Base-by-base conservation (phyloP, 2,113 vertebrate genomes). In the Leucopsar rothschildi region DNA sequence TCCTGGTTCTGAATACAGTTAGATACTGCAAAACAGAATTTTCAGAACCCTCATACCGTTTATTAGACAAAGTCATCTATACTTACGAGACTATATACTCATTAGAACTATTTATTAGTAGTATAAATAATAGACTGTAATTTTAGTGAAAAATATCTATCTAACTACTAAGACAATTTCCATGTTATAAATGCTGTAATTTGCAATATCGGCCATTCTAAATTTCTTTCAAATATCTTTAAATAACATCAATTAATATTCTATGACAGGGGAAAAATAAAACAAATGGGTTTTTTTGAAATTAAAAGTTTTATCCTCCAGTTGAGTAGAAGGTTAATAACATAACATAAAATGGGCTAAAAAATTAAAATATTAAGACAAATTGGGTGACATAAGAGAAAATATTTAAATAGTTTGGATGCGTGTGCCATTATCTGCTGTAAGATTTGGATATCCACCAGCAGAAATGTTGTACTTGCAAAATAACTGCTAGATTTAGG, bases 61-160 rank as follows among this genome's bases (percentile, higher is more conserved):
- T 86, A 47, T 57, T 90, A 71, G 6, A 18, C n/a, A 52, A 69
- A 73, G 7, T 1, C 15, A 52, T 20, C 16, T 3, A 10, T 57
- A 39, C 82, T 91, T 96, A 89, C 11, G n/a, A 57, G 63, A 95
- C 22, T 21, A 82, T 63, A 83, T 66, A 65, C 19, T 96, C 76
- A 73, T 95, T 94, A 90, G 52, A 20, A 86, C 37, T 86, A 63
- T 90, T 96, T 90, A 82, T 94, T 88, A 68, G 47, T 65, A 87
- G 23, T 47, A 90, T 66, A 87, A 97, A 92, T 89, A 89, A 97
- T 89, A 90, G 56, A 55, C 35, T 60, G 18, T 1, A 75, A 84
- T 96, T 84, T 96, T 56, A 90, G 82, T 87, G 57, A 95, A 96
- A 95, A 96, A 71, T 87, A 94, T 82, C 47, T 95, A 72, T 81